Conservation (phyloP, 2,797 vertebrate genomes). For the Carcharodon carcharias region DNA sequence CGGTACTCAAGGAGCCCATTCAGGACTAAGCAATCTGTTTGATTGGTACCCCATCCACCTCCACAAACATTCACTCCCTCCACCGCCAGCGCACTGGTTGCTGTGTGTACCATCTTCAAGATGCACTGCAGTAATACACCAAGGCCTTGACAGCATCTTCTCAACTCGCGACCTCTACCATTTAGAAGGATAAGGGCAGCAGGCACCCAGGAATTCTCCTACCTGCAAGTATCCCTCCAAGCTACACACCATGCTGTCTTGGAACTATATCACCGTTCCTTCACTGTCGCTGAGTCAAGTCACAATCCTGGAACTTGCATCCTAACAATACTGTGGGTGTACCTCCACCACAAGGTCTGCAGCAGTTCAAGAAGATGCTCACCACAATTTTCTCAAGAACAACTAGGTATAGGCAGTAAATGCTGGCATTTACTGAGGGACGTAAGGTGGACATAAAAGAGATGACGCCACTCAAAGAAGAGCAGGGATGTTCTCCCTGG, state of each 20-base stretch:
- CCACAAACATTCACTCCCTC: no score
- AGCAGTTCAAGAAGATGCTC: not conserved
- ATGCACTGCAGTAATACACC: no score
- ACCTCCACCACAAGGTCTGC: not conserved
- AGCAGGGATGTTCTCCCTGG: no score
- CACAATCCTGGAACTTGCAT: not conserved
- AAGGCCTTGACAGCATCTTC: not conserved
- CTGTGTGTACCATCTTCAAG: no score
- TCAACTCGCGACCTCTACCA: not conserved
- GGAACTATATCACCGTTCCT: not conserved
- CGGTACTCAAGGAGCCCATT: not conserved
- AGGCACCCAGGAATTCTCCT: not conserved
- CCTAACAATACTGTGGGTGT: not conserved
- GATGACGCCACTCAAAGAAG: not conserved
- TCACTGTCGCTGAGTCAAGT: not conserved
- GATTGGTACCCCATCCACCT: not conserved
- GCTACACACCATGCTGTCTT: not conserved
- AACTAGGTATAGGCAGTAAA: not conserved
- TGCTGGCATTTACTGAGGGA: not conserved
- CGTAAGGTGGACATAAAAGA: not conserved
- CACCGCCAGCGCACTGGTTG: no score
- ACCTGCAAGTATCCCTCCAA: not conserved
- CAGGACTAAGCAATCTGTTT: not conserved
- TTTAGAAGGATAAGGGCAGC: not conserved
- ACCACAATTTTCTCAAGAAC: not conserved